Conservation (phyloP, 2,888 invertebrate species). For the Nasonia oneida region DNA sequence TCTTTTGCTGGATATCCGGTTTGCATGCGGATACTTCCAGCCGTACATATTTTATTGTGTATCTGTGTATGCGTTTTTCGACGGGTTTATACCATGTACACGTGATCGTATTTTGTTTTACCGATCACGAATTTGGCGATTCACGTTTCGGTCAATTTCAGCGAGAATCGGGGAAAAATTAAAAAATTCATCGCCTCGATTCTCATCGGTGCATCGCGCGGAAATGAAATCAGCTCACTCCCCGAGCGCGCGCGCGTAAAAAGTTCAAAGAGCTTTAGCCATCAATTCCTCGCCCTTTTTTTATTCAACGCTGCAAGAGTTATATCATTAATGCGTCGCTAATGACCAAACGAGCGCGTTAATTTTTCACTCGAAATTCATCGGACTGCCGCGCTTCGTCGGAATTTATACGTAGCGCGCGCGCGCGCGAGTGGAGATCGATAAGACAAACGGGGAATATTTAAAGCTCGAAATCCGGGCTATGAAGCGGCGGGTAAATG, state of each 20-base stretch:
- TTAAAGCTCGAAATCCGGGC: neutral
- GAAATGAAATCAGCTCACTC: neutral
- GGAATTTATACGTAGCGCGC: neutral
- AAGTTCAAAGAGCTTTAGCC: neutral
- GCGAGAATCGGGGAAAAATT: neutral
- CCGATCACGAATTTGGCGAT: no score
- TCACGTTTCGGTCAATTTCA: no score
- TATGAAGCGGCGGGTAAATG: neutral
- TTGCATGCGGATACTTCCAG: neutral
- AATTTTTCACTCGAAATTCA: neutral
- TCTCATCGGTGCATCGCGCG: neutral
- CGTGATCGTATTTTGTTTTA: neutral
- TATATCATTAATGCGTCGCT: conserved; percentile 11
- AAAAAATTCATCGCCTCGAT: neutral
- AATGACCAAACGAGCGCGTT: conserved; percentile 7
- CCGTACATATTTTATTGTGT: conserved; percentile 1
- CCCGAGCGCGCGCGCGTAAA: conserved; percentile 8
- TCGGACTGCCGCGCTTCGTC: neutral
- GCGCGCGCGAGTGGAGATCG: neutral
- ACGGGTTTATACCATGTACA: neutral
- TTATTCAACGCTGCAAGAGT: neutral
- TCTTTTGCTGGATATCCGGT: neutral
- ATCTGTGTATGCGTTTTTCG: neutral
- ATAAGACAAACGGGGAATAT: neutral
- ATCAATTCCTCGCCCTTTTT: neutral